Evolutionary conservation across 2,113 vertebrate genomes (phyloP), one percentile per base, ranked within the genome.

Genomic region (Australoheros scitulus): DNA sequence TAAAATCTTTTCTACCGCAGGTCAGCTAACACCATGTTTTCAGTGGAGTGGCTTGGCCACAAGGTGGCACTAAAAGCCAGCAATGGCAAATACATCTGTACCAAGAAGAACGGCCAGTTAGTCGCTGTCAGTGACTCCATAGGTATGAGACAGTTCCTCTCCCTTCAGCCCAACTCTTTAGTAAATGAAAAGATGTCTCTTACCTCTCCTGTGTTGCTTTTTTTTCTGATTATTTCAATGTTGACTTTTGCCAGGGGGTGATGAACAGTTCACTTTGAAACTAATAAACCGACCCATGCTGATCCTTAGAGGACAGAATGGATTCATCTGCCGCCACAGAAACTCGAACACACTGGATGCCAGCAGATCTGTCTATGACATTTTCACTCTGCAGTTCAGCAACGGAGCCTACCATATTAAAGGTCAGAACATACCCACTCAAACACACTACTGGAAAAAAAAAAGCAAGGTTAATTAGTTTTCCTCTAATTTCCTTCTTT

Each of bases 101-200:
- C 96, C 90, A 99, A 99, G 95, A 97, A 96, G 94, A 99, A 98
- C 0, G 98, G 98, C 38, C 98, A 99, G 93, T 95, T 99, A 63
- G 95, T 97, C 0, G 97, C 98, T 0, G 93, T 96, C 92, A 97
- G 97, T 10, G 97, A 97, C 20, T 89, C 95, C 0, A 93, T 96
- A 84, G 98, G 98, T 98, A 75, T 96, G 95, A 76, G 3, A 11
- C 3, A 4, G 2, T 32, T 20, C 58, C 64, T 1, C 24, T 22
- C 20, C 47, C 2, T 24, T 74, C n/a, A 1, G 2, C 32, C 3
- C 18, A 7, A 1, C 22, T 60, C 6, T 55, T 55, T 14, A 57
- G 3, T 74, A 3, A 29, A 18, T 26, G 6, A 7, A 11, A 20
- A 60, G 24, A 47, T 70, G 64, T 14, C 13, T 26, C 52, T 22